Conservation (phyloP, 2,888 invertebrate species). For the Drosophila borealis region DNA sequence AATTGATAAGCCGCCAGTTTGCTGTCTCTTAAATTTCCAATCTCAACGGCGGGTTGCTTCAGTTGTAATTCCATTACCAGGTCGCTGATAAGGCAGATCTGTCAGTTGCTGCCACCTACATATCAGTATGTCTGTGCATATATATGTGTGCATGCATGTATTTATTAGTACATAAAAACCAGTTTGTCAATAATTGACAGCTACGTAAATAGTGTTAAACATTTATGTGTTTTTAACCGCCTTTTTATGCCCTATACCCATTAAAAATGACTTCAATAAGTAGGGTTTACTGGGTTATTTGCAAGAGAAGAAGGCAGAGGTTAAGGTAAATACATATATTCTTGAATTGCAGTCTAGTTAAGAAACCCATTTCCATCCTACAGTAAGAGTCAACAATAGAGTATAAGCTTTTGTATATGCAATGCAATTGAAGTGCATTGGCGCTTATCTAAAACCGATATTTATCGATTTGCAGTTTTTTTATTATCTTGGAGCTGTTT, state of each 20-base stretch:
- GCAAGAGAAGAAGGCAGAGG: too few relatives aligned
- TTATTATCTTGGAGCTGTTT: too few relatives aligned
- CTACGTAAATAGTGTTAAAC: constrained; percentile 74
- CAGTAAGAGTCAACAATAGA: too few relatives aligned
- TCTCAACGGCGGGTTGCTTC: constrained; percentile 8
- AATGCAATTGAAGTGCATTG: too few relatives aligned
- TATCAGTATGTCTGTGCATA: background rate
- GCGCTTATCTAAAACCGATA: background rate
- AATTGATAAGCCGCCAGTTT: constrained; percentile 63
- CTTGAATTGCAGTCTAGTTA: too few relatives aligned
- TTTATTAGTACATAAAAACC: constrained; percentile 31
- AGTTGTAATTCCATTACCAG: constrained; percentile 50
- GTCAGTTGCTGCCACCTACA: constrained; percentile 33
- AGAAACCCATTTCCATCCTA: too few relatives aligned
- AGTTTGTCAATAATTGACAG: constrained; percentile 77
- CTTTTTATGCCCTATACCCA: constrained; percentile 15
- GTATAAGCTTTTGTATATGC: background rate
- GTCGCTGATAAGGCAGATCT: constrained; percentile 44
- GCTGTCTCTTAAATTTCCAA: constrained; percentile 14
- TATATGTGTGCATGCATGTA: constrained; percentile 2
- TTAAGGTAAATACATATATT: too few relatives aligned
- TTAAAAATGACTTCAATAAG: background rate
- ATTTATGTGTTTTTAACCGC: constrained; percentile 51
- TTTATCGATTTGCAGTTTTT: background rate
- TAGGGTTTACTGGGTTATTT: too few relatives aligned